phyloP scores from a whole-genome alignment of 2,888 invertebrate species.

The Drosophila mulleri region DNA sequence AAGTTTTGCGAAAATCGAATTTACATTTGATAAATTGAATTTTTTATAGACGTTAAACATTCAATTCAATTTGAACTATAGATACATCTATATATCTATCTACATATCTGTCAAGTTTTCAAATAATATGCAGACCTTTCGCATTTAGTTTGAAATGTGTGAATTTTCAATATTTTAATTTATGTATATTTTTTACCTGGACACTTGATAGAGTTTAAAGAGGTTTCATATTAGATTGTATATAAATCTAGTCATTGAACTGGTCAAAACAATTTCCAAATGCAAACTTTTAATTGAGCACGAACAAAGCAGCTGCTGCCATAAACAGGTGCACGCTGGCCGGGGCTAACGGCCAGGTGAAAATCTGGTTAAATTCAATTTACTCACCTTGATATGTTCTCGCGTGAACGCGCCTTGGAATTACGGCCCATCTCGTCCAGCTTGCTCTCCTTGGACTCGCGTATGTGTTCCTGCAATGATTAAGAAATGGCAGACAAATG shows the following conservation, averaged over 20 bases:
- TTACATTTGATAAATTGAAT: not conserved
- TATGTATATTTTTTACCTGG: too few relatives aligned
- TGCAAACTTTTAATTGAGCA: not conserved
- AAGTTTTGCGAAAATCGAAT: not conserved
- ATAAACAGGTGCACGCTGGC: not conserved
- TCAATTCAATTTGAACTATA: too few relatives aligned
- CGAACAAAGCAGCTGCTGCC: not conserved
- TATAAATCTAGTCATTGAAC: too few relatives aligned
- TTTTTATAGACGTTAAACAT: not conserved
- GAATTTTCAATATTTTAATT: too few relatives aligned
- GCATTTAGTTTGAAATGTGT: too few relatives aligned
- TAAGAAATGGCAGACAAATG: constrained; percentile 42
- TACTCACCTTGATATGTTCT: constrained; percentile 83
- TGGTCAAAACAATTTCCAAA: not conserved
- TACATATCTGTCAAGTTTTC: too few relatives aligned
- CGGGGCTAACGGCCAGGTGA: not conserved
- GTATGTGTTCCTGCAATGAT: constrained; percentile 88
- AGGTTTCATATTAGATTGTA: too few relatives aligned
- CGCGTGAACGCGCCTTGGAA: constrained; percentile 84
- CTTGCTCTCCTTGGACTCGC: constrained; percentile 92
- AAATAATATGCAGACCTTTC: too few relatives aligned
- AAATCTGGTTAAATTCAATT: not conserved
- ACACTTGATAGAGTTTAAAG: too few relatives aligned
- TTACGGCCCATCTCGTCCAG: constrained; percentile 88
- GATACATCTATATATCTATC: not conserved